Conservation (phyloP, 37 sponge, comb jelly and placozoan genomes). For the Eunapius fragilis region DNA sequence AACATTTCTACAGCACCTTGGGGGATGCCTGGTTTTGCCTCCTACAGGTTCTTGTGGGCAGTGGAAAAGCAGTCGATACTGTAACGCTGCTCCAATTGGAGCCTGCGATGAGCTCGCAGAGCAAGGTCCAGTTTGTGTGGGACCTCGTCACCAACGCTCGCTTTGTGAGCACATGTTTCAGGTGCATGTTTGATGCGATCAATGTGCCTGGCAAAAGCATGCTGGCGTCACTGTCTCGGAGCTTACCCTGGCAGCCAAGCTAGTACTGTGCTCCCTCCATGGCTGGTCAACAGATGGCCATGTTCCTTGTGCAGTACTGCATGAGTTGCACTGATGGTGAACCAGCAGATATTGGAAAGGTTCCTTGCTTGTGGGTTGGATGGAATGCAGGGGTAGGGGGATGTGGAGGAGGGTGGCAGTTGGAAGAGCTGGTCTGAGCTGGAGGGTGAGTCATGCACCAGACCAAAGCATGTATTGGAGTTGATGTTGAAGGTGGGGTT, state of each 20-base stretch:
- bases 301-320: constrained; percentile 52
- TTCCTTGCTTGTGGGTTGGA: not conserved
- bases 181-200: not conserved
- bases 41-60: constrained; percentile 23
- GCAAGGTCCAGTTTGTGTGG: not conserved
- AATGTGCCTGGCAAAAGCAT: not conserved
- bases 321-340: constrained; percentile 46
- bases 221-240: constrained; percentile 43
- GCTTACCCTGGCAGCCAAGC: constrained; percentile 36
- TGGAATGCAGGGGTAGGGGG: not conserved
- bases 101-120: constrained; percentile 16
- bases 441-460: constrained; percentile 40
- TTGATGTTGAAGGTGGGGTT: constrained; percentile 32
- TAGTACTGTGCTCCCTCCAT: constrained; percentile 48
- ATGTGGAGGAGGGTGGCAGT: constrained; percentile 1
- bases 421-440: constrained; percentile 60
- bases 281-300: constrained; percentile 60
- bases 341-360: constrained; percentile 38
- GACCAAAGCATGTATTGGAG: constrained; percentile 42
- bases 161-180: constrained; percentile 21
- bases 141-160: constrained; percentile 22
- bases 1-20: constrained; percentile 10
- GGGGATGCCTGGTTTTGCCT: constrained; percentile 39
- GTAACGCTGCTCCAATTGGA: constrained; percentile 34
- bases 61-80: constrained; percentile 12